Evolutionary conservation across 2,888 invertebrate species (phyloP).

Genomic region (Cerastoderma edule): DNA sequence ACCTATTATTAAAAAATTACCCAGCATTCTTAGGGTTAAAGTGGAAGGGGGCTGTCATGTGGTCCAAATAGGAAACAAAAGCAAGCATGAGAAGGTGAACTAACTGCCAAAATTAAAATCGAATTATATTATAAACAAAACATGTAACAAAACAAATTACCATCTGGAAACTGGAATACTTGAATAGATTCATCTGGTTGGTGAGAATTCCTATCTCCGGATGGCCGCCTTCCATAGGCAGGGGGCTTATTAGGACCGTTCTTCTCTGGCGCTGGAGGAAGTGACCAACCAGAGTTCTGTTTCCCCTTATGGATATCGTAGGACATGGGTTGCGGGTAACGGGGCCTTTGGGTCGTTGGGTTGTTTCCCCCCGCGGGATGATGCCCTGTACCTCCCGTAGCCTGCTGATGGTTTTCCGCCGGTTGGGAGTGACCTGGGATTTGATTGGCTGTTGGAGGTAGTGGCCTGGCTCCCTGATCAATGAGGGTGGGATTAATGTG

Average conservation of each 20-base stretch:
- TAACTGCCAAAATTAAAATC: background rate
- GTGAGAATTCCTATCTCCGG: constrained; percentile 8
- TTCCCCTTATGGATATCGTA: background rate
- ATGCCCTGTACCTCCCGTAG: background rate
- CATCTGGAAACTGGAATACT: constrained; percentile 14
- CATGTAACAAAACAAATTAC: background rate
- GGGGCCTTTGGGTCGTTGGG: background rate
- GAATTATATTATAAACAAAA: background rate
- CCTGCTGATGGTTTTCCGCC: background rate
- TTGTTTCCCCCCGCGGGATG: background rate
- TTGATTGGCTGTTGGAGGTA: constrained; percentile 14
- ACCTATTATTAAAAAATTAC: background rate
- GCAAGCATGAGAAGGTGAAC: background rate
- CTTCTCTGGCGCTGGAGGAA: background rate
- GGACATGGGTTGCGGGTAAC: background rate
- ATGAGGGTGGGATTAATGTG: constrained; percentile 27
- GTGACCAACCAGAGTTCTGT: background rate
- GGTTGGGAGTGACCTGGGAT: background rate
- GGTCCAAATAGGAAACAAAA: too few species aligned
- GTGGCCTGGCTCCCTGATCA: background rate
- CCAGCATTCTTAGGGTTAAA: background rate
- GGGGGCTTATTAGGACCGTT: constrained; percentile 7
- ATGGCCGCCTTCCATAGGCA: constrained; percentile 21
- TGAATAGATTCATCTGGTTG: constrained; percentile 4
- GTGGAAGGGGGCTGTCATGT: too few species aligned